These are phyloP conservation scores for Mycogona germanica DNA, from an alignment of 2,888 invertebrate species.

Conservation along the genomic window DNA sequence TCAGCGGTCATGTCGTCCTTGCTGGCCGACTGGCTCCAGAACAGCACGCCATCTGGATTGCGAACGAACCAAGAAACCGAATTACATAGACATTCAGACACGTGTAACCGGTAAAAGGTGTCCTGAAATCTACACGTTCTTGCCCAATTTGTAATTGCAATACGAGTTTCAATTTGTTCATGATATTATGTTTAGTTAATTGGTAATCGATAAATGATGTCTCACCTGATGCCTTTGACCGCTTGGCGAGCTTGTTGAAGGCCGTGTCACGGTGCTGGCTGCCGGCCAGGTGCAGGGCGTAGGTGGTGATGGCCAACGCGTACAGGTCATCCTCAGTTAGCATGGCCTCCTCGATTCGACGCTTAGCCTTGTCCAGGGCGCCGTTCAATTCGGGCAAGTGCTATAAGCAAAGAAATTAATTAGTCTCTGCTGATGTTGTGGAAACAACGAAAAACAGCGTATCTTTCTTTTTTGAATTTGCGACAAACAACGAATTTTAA, in stretches of 20 bases:
- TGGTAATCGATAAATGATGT: not conserved
- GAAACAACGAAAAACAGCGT: not conserved
- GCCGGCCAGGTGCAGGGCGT: constrained; percentile 60
- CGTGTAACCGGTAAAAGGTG: too few relatives aligned
- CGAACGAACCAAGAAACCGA: too few relatives aligned
- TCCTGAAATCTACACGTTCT: too few relatives aligned
- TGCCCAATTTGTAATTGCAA: not conserved
- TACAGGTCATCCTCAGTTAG: constrained; percentile 54
- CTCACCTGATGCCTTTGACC: constrained; percentile 33
- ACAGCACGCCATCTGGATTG: constrained; percentile 46
- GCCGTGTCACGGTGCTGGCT: constrained; percentile 55
- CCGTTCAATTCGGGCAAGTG: constrained; percentile 4
- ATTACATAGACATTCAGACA: too few relatives aligned
- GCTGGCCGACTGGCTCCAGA: constrained; percentile 53
- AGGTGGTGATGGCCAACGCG: constrained; percentile 59
- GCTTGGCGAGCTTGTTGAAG: constrained; percentile 45
- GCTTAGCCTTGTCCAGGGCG: constrained; percentile 11
- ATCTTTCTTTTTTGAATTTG: too few relatives aligned
- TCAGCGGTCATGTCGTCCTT: constrained; percentile 21
- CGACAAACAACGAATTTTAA: too few relatives aligned
- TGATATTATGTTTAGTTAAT: not conserved
- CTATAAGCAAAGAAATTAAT: not conserved
- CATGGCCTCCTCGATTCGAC: constrained; percentile 29
- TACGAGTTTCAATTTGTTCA: too few relatives aligned
- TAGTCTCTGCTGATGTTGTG: not conserved